Conservation (phyloP, 2,113 vertebrate genomes). For the Anser brachyrhynchus region DNA sequence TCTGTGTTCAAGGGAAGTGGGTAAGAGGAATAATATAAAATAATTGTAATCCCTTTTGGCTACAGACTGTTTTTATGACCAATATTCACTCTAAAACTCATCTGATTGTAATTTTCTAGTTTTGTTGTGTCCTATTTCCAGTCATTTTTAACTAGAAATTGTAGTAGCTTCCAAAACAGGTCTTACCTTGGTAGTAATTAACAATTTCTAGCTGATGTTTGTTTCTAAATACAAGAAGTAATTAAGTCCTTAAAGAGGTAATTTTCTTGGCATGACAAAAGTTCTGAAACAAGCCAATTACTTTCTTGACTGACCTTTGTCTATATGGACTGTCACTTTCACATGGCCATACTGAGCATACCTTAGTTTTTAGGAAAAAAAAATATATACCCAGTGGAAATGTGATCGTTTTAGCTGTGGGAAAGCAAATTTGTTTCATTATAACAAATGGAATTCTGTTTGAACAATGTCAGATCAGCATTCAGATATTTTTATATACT, state of each 20-base stretch:
- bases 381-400: not conserved
- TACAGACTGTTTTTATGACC: not conserved
- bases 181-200: not conserved
- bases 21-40: slow-evolving; percentile 72
- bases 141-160: not conserved
- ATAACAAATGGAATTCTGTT: not conserved
- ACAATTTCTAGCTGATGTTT: not conserved
- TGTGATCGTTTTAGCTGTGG: not conserved
- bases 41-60: not conserved
- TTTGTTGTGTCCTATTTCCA: not conserved
- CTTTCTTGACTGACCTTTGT: not conserved
- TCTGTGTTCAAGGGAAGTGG: slow-evolving; percentile 88
- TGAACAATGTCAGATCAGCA: not conserved
- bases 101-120: not conserved
- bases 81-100: not conserved
- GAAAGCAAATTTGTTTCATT: not conserved
- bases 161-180: not conserved
- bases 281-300: not conserved
- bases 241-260: not conserved
- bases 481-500: not conserved
- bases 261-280: not conserved
- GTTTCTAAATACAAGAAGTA: not conserved
- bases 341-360: not conserved
- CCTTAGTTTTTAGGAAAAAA: not conserved
- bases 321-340: not conserved